Evolutionary conservation across 2,113 vertebrate species (phyloP), one percentile per base, ranked within the genome.

Genomic region (Rhinolophus sinicus): DNA sequence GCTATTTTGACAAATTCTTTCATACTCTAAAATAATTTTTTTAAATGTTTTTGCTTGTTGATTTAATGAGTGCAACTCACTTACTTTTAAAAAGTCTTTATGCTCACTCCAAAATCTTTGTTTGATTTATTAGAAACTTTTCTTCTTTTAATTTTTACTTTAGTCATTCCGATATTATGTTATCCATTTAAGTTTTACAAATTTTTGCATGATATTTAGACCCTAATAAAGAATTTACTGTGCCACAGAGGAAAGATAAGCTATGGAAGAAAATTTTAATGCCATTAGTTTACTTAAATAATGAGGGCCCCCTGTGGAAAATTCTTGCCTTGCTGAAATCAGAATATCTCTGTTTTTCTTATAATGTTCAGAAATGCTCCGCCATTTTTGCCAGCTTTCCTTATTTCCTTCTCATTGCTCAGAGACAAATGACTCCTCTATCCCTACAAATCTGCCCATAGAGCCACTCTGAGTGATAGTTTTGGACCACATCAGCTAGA

Each of bases 1-100:
- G 65, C 33, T 91, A 83, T 97, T 97, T 95, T 95, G 88, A 96
- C 50, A 94, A 96, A 86, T 93, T 88, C 81, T 93, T 95, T 94
- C 73, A 77, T 76, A 44, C 19, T 93, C 11, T 72, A 81, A 81
- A 88, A 35, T 47, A 28, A 62, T 38, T 18, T 87, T 72, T n/a
- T 87, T 62, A 67, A 26, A 38, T 19, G 88, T 52, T 88, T 73
- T 90, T 93, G 35, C 30, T 93, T 94, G 92, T 75, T 93, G 54
- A 56, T 47, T 97, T 96, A 90, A 88, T 90, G 60, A 93, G 50
- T 19, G 78, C 38, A 94, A 35, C n/a, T 26, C 76, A 85, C 82
- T 92, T 72, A 67, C 4, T 85, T 95, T 64, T 24, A 7, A 60
- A 81, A 87, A 65, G 22, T 83, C 44, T 10, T 44, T 7, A 64